Evolutionary conservation across 2,888 invertebrate genomes (phyloP), one percentile per base, ranked within the genome.

Genomic region (Amblyjoppa fuscipennis): DNA sequence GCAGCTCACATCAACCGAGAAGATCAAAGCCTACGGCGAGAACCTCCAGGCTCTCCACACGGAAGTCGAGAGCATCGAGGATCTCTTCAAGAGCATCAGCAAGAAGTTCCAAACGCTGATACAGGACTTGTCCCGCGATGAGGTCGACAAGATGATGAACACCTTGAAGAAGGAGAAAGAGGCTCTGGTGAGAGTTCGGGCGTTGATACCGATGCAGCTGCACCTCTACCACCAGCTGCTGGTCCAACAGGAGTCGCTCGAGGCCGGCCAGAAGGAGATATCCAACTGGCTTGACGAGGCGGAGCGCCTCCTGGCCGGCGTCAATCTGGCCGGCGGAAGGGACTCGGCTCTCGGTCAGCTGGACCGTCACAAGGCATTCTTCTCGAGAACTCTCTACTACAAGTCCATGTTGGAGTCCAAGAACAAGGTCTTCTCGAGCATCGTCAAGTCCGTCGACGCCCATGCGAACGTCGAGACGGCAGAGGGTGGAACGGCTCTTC

Each of bases 331-430:
- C 3, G 96, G 96, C 3, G 96, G 96, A 87, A 96, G 97, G 81
- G 97, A 98, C 89, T 94, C 96, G 6, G 95, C 98, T 53, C 96
- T 97, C 88, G 96, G 96, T 41, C 96, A 97, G 87, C 95, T 98
- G 75, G 98, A 98, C 89, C 96, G 96, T 90, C 96, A 99, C 92
- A 98, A 98, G 91, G 95, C 96, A 11, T 98, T 98, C 95, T 98
- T 99, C 94, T 97, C 98, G 0, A 96, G 98, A 82, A 97, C 97
- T 0, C 96, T 98, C 0, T 98, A 98, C 94, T 98, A 98, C 94
- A 98, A 98, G 91, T 98, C 98, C 0, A 98, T 98, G 97, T 94
- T 99, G 84, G 99, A 99, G 91, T 98, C 98, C 93, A 98, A 98
- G 95, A 98, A 98, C 94, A 98, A 98, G 94, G 97, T 99, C 64